Base-by-base conservation (phyloP, 2,113 vertebrate species). In the Forbesichthys papilliferus region DNA sequence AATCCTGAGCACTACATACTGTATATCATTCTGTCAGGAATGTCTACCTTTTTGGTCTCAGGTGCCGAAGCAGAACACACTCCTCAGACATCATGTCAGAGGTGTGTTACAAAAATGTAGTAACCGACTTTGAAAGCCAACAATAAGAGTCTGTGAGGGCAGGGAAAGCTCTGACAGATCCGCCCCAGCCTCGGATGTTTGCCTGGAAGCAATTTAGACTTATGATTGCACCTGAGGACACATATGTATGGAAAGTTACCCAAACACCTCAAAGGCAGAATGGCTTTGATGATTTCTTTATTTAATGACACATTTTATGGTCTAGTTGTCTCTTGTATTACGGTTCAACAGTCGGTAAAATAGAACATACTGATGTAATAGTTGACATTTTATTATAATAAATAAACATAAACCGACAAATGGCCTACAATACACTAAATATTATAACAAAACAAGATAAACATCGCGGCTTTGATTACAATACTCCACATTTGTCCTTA, bases 161-260 rank as follows among this genome's bases (percentile, higher is more conserved):
- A 61, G 68, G 73, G 74, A 73, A 4, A 69, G 46, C 67, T 48
- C 18, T 55, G 70, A 70, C 76, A 82, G 73, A 58, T 80, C 75
- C 83, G 78, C 78, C 72, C 77, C 80, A 72, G 79, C 74, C 71
- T 77, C 63, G 65, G 27, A 74, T 82, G 66, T 78, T 81, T 82
- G 64, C 75, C 86, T 89, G 77, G 82, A 84, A 85, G 61, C 64
- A 74, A 80, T 84, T 87, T 78, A 59, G 54, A 48, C 66, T 80
- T 83, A 27, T 2, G 27, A 75, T 86, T 69, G 77, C 16, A 58
- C 74, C 75, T 77, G 53, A 57, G 71, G 53, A 74, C 80, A 71
- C 55, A 65, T 67, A 64, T 27, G 27, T 27, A 27, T 27, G 27
- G 61, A 80, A 78, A 77, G 70, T 66, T 81, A 73, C 72, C 69